Percentiles rank a stretch among this genome's conserved stretches.
These are phyloP conservation scores for Hippoglossus hippoglossus DNA, from an alignment of 2,797 vertebrate species.

Conservation along the genomic window DNA sequence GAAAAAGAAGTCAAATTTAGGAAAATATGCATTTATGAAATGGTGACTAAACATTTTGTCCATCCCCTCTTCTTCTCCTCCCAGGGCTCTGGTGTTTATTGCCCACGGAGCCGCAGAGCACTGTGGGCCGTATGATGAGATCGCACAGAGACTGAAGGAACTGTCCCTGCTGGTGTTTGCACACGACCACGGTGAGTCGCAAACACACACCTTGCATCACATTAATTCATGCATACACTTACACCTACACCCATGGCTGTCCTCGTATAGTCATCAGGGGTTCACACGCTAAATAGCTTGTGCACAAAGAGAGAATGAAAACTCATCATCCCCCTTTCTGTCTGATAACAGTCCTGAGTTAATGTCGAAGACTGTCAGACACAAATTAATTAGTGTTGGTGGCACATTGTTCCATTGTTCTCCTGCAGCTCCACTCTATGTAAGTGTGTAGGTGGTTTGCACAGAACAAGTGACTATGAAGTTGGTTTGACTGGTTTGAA, in stretches of 20 bases:
- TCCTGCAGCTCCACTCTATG: not conserved
- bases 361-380: conserved; percentile 17
- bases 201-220: conserved; percentile 9
- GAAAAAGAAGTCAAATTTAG: not conserved
- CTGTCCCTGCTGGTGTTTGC: conserved; percentile 91
- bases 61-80: conserved; percentile 1
- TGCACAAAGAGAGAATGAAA: conserved; percentile 20
- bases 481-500: not conserved
- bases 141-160: conserved; percentile 89
- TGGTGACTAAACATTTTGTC: not conserved
- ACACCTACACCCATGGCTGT: conserved; percentile 22
- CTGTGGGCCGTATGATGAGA: conserved; percentile 90
- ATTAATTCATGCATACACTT: conserved; percentile 22
- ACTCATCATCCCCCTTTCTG: not conserved
- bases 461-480: not conserved
- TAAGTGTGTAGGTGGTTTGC: not conserved
- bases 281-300: conserved; percentile 5
- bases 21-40: not conserved
- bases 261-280: conserved; percentile 16
- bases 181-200: conserved; percentile 94
- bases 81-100: conserved; percentile 92
- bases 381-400: conserved; percentile 17
- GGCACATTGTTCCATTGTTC: conserved; percentile 15
- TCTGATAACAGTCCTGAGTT: conserved; percentile 1
- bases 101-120: conserved; percentile 95